Conservation (phyloP, 1,140 invertebrate genomes). For the Atopsyche davidsoni region DNA sequence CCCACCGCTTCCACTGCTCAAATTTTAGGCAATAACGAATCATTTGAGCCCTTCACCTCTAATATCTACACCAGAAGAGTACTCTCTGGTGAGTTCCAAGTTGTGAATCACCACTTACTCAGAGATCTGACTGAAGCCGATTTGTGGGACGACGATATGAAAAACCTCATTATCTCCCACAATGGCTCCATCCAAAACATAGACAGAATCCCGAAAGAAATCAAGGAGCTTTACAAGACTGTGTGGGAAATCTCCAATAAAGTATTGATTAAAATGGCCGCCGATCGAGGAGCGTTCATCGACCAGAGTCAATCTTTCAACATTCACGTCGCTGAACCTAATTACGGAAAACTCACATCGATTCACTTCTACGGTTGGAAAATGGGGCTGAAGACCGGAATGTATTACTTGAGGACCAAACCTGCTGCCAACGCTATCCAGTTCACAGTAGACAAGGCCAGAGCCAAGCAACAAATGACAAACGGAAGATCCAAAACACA, state of each 20-base stretch:
- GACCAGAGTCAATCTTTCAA: slow-evolving; percentile 98
- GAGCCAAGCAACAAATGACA: slow-evolving; percentile 46
- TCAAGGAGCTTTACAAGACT: slow-evolving; percentile 93
- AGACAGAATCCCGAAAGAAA: slow-evolving; percentile 76
- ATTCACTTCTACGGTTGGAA: slow-evolving; percentile 99
- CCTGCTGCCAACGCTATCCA: slow-evolving; percentile 95
- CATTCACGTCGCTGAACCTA: slow-evolving; percentile 92
- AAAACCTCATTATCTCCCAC: slow-evolving; percentile 86
- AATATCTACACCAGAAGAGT: slow-evolving; percentile 95
- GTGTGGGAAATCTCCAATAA: slow-evolving; percentile 99
- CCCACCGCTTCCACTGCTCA: slow-evolving; percentile 99
- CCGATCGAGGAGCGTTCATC: slow-evolving; percentile 95
- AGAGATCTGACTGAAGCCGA: slow-evolving; percentile 86
- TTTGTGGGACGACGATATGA: slow-evolving; percentile 96
- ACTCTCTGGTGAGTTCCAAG: slow-evolving; percentile 81
- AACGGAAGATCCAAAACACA: slow-evolving; percentile 27
- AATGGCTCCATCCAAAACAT: slow-evolving; percentile 95
- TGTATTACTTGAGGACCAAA: slow-evolving; percentile 98
- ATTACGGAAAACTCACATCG: slow-evolving; percentile 88
- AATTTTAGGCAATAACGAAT: slow-evolving; percentile 98
- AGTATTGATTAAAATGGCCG: slow-evolving; percentile 92
- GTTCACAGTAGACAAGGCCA: slow-evolving; percentile 94
- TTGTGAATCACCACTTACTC: slow-evolving; percentile 95
- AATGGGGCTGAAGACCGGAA: slow-evolving; percentile 94
- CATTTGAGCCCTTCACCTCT: slow-evolving; percentile 96